A percentile compares a stretch with the other conserved stretches of the same genome.
These are phyloP conservation scores for Resseliella maxima DNA, from an alignment of 2,888 invertebrate genomes.

Conservation along the genomic window DNA sequence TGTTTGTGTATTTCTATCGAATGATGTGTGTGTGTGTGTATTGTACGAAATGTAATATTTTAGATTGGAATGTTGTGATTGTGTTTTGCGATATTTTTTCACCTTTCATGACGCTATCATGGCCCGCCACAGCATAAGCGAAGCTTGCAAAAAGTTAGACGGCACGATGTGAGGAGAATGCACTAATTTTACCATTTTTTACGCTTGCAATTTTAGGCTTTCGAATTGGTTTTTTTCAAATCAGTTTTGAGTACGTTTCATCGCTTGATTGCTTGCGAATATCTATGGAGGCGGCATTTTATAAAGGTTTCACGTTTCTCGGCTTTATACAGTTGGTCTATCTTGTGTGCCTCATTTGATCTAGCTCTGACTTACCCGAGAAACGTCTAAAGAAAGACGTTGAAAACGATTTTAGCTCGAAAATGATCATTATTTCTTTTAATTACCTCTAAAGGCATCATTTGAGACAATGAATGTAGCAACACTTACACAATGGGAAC, in stretches of 20 bases:
- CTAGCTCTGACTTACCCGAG: not conserved
- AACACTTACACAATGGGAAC: slow-evolving; percentile 24
- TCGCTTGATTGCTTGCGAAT: slow-evolving; percentile 34
- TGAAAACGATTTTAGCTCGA: not conserved
- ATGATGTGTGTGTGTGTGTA: not conserved
- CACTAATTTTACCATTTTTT: slow-evolving; percentile 33
- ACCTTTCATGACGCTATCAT: not conserved
- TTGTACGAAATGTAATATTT: not conserved
- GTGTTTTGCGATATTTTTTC: not conserved
- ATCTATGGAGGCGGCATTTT: not conserved
- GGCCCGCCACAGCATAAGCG: not conserved
- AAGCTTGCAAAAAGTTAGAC: not conserved
- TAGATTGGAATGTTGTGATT: slow-evolving; percentile 9
- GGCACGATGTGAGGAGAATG: not conserved
- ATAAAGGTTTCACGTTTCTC: not conserved
- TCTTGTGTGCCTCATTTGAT: not conserved
- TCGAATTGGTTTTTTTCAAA: not conserved
- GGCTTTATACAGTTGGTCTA: not conserved
- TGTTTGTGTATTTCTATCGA: not conserved
- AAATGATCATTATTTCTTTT: slow-evolving; percentile 16
- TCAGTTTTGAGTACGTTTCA: not conserved
- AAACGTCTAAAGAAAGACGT: not conserved
- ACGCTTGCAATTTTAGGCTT: not conserved
- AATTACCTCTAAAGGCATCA: slow-evolving; percentile 38
- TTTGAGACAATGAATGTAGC: not conserved